phyloP scores from a whole-genome alignment of 1,140 invertebrate genomes.

The Aphis gossypii region DNA sequence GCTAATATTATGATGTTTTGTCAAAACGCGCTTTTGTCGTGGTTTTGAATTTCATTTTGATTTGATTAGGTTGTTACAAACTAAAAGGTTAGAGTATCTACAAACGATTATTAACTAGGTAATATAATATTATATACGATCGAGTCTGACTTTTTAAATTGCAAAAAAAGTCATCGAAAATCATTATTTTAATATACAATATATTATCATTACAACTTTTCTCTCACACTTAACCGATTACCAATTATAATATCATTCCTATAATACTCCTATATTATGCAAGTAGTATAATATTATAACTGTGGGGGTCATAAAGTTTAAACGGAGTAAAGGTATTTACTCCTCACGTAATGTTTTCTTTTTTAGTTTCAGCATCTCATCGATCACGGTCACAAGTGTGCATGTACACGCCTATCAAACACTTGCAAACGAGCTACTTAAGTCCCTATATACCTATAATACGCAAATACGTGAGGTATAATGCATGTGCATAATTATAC shows the following conservation, averaged over 20 bases:
- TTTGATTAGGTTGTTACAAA: not conserved
- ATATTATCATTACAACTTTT: too few relatives aligned
- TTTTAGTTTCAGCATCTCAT: not conserved
- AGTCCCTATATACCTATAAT: not conserved
- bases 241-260: too few relatives aligned
- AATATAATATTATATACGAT: too few relatives aligned
- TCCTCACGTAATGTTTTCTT: not conserved
- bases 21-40: not conserved
- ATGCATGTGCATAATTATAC: not conserved
- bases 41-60: not conserved
- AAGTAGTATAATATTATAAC: too few relatives aligned
- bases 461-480: not conserved
- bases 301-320: not conserved
- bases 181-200: too few relatives aligned
- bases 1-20: not conserved
- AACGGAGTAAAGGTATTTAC: too few relatives aligned
- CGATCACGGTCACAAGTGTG: not conserved
- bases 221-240: too few relatives aligned
- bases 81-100: too few relatives aligned
- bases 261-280: too few relatives aligned
- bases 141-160: too few relatives aligned
- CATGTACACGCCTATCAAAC: not conserved
- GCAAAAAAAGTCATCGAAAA: too few relatives aligned
- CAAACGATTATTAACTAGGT: too few relatives aligned
- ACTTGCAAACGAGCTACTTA: not conserved